These are phyloP conservation scores for Aelia acuminata DNA, from an alignment of 2,888 invertebrate species.

Conservation along the genomic window DNA sequence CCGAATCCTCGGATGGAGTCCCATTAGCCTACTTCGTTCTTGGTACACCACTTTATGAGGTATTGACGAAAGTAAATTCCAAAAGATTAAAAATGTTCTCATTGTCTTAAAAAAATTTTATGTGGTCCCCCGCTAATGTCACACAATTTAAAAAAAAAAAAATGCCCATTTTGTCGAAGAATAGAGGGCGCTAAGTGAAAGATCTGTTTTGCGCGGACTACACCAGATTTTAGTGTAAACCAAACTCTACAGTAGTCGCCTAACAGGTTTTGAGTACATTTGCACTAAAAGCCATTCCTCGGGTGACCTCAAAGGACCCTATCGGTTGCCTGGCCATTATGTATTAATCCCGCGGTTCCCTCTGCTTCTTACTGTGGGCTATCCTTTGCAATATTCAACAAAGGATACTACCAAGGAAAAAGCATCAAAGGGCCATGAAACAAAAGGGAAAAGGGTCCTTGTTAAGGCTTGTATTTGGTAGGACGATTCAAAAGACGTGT, in stretches of 20 bases:
- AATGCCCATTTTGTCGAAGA: too few species aligned
- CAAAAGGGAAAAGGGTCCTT: neutral
- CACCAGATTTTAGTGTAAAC: neutral
- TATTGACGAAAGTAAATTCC: too few species aligned
- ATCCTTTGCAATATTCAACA: slow-evolving; percentile 23
- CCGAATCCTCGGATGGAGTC: too few species aligned
- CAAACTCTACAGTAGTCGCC: neutral
- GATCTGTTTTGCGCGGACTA: too few species aligned
- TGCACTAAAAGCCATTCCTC: neutral
- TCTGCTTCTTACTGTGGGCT: neutral
- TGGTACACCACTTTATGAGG: too few species aligned
- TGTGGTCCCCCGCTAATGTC: too few species aligned
- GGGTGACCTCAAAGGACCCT: neutral
- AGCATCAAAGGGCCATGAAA: slow-evolving; percentile 12
- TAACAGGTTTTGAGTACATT: neutral
- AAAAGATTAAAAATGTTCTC: too few species aligned
- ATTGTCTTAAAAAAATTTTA: too few species aligned
- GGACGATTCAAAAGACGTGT: neutral
- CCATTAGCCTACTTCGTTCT: too few species aligned
- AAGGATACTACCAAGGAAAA: neutral
- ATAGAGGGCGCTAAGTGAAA: too few species aligned
- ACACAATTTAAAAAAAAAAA: too few species aligned
- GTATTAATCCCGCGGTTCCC: slow-evolving; percentile 28
- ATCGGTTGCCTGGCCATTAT: neutral
- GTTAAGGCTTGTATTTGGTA: neutral